Conservation (phyloP, 2,888 invertebrate species). For the Ennomos fuscantarius region DNA sequence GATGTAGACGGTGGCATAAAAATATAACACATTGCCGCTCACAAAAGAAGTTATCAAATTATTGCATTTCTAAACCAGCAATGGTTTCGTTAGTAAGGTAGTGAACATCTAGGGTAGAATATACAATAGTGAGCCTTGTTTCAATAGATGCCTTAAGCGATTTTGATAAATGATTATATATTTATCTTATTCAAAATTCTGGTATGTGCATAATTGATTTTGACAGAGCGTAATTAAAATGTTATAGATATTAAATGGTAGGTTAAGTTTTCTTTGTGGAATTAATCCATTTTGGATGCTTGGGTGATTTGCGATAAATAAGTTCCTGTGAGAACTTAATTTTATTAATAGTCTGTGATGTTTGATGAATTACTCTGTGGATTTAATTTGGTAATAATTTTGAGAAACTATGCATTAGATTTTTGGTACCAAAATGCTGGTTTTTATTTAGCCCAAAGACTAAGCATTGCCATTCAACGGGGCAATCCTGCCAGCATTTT, state of each 20-base stretch:
- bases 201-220: slow-evolving; percentile 73
- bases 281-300: slow-evolving; percentile 68
- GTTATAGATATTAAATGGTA: slow-evolving; percentile 57
- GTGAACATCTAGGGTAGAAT: slow-evolving; percentile 15
- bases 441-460: too few species aligned
- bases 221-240: slow-evolving; percentile 71
- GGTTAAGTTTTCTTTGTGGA: slow-evolving; percentile 59
- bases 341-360: slow-evolving; percentile 37
- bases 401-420: too few species aligned
- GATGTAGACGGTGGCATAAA: not conserved
- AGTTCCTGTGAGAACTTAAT: slow-evolving; percentile 58
- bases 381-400: slow-evolving; percentile 1
- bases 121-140: slow-evolving; percentile 32
- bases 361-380: slow-evolving; percentile 25
- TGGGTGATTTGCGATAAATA: slow-evolving; percentile 56
- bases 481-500: too few species aligned
- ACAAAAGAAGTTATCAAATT: not conserved
- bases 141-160: slow-evolving; percentile 47
- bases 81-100: not conserved
- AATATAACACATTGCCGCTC: slow-evolving; percentile 24
- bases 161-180: slow-evolving; percentile 66
- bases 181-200: slow-evolving; percentile 76
- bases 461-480: too few species aligned
- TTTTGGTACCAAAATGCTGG: too few species aligned
- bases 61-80: not conserved